Evolutionary conservation across 2,113 vertebrate species (phyloP).

Genomic region (Nibea albiflora): DNA sequence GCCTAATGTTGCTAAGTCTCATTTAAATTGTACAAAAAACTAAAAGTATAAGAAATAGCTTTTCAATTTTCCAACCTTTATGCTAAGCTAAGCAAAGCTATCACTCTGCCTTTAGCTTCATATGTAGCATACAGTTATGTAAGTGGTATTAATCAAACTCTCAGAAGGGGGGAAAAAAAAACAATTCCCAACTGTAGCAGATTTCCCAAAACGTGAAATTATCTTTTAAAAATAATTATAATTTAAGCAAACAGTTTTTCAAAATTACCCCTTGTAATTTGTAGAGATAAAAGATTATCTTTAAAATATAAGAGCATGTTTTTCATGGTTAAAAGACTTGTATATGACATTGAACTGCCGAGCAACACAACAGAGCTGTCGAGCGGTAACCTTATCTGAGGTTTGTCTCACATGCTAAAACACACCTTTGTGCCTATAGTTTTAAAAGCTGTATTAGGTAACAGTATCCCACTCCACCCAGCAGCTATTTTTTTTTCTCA

Average conservation of each 20-base stretch:
- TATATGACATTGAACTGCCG: neutral
- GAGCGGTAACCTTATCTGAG: constrained; percentile 4
- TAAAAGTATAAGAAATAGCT: too few relatives aligned
- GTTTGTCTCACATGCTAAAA: neutral
- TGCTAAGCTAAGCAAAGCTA: neutral
- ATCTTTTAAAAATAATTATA: neutral
- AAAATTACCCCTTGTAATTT: neutral
- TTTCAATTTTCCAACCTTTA: too few relatives aligned
- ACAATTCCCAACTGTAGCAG: too few relatives aligned
- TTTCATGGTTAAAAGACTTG: neutral
- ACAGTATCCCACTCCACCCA: constrained; percentile 9
- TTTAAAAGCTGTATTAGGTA: neutral
- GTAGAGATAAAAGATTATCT: neutral
- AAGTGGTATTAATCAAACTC: neutral
- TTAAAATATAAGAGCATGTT: neutral
- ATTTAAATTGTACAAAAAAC: too few relatives aligned
- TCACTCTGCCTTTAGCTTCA: neutral
- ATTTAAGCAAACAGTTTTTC: neutral
- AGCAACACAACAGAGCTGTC: neutral
- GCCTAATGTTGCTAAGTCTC: neutral
- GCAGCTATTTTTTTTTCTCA: neutral
- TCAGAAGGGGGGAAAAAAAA: neutral
- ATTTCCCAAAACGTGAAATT: neutral
- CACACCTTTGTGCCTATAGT: neutral
- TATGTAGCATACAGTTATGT: neutral